Evolutionary conservation across 2,888 invertebrate species (phyloP), one percentile per base, ranked within the genome.

Genomic region (Agrypnus murinus): DNA sequence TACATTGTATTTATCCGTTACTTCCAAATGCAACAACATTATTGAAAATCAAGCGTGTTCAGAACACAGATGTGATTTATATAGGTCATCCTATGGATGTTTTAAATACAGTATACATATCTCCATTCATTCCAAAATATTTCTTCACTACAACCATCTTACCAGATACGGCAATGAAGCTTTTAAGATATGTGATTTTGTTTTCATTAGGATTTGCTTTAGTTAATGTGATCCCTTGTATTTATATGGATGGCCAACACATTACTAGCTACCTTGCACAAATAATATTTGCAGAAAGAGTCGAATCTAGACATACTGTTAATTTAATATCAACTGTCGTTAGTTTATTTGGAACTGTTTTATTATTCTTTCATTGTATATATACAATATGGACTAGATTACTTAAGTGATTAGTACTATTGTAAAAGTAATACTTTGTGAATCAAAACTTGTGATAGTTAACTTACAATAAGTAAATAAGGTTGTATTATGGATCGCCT

Each of bases 161-260:
- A 70, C 93, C 94, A 0, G 90, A 92, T 75, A 87, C 90, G 15
- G 87, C 93, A 78, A 91, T 92, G 73, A 91, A 94, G 76, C 88
- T 95, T 62, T 89, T 93, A 74, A 91, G 92, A 84, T 97, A 96
- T 85, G 87, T 95, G 78, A 92, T 93, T 73, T 92, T 94, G 75
- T 95, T 95, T 85, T 98, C 98, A 10, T 90, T 95, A 78, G 98
- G 98, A 0, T 88, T 98, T 79, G 97, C 93, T 8, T 88, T 98
- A 74, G 86, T 98, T 31, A 99, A 99, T 87, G 91, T 96, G 6
- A 90, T 98, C 69, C 98, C 98, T 0, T 97, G 97, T 84, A 94
- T 95, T 83, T 95, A 93, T 72, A 92, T 97, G 82, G 98, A 99
- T 85, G 98, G 98, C 0, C 95, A 98, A 82, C 93, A 94, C 84